Base-by-base conservation (phyloP, 2,113 vertebrate genomes). In the Stomatorhinus ivindoensis region DNA sequence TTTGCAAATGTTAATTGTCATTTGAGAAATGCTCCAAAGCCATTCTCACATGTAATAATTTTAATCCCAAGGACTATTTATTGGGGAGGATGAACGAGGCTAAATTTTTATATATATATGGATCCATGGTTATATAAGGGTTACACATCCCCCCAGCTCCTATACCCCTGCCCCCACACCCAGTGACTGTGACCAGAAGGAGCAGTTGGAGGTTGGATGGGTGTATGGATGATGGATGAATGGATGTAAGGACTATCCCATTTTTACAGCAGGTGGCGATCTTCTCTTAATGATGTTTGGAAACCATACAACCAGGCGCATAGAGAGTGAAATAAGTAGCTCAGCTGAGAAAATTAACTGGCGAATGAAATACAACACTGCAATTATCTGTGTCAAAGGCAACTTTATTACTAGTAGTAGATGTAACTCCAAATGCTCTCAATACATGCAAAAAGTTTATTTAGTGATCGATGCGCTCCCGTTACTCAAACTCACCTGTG, bases 401-500 rank as follows among this genome's bases (percentile, higher is more conserved):
- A 82, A 82, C 15, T 82, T 82, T 69, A 69, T 65, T 69, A 69
- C 9, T 27, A 69, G 61, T 69, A 31, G 61, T 13, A 27, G 61
- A 31, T 69, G 61, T 27, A 13, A 31, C 27, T 11, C n/a, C 27
- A 69, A 10, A 69, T n/a, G 55, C 21, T 61, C 55, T 61, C 21
- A 61, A n/a, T 31, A 69, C 61, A 69, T 69, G 61, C 27, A 69
- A 69, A 69, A 27, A 69, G 61, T 69, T 65, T 4, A 69, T 69
- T 13, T 11, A 31, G 61, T 69, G n/a, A 85, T 47, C 42, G 24
- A 48, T 46, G 48, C 44, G 44, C 27, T 89, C 82, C 48, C 50
- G 31, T 55, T 31, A 35, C 3, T 53, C 17, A 31, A n/a, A 95
- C 95, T 95, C 93, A 96, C 95, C 95, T 94, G 93, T 94, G 95